Percentiles rank a stretch among this genome's conserved stretches.
phyloP scores from a whole-genome alignment of 2,888 invertebrate genomes.

The Euplexia lucipara region DNA sequence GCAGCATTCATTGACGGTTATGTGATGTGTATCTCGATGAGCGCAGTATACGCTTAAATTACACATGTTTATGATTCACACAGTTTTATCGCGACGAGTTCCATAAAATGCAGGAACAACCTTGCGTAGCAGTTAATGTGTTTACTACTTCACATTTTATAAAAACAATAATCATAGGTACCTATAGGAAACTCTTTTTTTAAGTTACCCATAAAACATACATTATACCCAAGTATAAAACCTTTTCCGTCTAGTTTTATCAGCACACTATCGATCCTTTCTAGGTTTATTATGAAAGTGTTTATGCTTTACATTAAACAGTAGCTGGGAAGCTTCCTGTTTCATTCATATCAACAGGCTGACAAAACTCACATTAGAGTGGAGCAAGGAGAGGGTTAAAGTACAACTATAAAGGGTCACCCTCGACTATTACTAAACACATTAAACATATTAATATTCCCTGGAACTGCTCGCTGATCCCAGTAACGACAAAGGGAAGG shows the following conservation, averaged over 20 bases:
- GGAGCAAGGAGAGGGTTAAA: constrained; percentile 47
- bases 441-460: constrained; percentile 66
- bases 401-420: constrained; percentile 51
- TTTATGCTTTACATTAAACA: too few relatives aligned
- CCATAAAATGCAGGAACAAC: constrained; percentile 65
- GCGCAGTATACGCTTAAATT: constrained; percentile 56
- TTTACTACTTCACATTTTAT: constrained; percentile 40
- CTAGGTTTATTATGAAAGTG: background rate
- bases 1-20: constrained; percentile 65
- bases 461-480: constrained; percentile 56
- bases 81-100: constrained; percentile 63
- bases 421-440: constrained; percentile 50
- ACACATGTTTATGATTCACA: constrained; percentile 65
- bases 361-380: background rate
- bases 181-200: constrained; percentile 23
- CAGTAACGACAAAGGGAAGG: constrained; percentile 84
- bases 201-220: background rate
- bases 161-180: constrained; percentile 32
- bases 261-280: background rate
- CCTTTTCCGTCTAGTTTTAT: background rate
- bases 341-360: background rate
- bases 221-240: background rate
- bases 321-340: background rate
- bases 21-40: constrained; percentile 64
- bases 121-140: constrained; percentile 59